A percentile compares a stretch with the other conserved stretches of the same genome.
phyloP scores from a whole-genome alignment of 2,113 vertebrate genomes.

The Chaenogobius annularis region DNA sequence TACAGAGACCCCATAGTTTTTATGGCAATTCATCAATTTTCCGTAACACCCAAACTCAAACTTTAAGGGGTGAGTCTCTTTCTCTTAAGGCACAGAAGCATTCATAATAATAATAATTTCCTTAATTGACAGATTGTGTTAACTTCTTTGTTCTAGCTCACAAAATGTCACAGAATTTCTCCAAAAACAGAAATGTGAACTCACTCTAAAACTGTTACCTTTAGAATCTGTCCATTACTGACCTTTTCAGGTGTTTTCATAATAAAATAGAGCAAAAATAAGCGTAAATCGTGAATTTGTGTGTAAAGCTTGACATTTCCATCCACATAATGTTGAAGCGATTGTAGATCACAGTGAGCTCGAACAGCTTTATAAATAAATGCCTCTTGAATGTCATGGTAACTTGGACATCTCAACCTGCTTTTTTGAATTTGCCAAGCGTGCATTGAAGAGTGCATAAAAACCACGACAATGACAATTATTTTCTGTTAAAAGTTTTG shows the following conservation, averaged over 20 bases:
- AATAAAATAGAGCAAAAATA: not conserved
- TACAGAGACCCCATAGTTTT: no score
- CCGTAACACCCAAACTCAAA: no score
- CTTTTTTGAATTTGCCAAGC: slow-evolving; percentile 19
- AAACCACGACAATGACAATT: slow-evolving; percentile 42
- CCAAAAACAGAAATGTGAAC: not conserved
- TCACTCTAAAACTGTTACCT: not conserved
- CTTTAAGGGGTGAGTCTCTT: no score
- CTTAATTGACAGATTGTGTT: no score
- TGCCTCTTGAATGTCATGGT: slow-evolving; percentile 52
- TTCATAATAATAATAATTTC: no score
- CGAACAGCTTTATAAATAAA: slow-evolving; percentile 28
- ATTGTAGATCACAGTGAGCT: not conserved
- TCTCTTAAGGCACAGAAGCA: no score
- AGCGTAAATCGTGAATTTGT: not conserved
- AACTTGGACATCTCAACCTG: slow-evolving; percentile 40
- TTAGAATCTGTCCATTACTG: not conserved
- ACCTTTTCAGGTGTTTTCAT: not conserved
- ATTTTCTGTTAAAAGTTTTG: slow-evolving; percentile 7
- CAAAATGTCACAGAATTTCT: not conserved
- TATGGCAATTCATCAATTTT: no score
- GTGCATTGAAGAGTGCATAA: slow-evolving; percentile 5
- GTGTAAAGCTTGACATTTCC: not conserved
- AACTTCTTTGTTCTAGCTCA: not conserved
- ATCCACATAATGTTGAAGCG: not conserved